These are phyloP conservation scores for Spinus olivaceus DNA, from an alignment of 2,797 vertebrate genomes.

Conservation along the genomic window DNA sequence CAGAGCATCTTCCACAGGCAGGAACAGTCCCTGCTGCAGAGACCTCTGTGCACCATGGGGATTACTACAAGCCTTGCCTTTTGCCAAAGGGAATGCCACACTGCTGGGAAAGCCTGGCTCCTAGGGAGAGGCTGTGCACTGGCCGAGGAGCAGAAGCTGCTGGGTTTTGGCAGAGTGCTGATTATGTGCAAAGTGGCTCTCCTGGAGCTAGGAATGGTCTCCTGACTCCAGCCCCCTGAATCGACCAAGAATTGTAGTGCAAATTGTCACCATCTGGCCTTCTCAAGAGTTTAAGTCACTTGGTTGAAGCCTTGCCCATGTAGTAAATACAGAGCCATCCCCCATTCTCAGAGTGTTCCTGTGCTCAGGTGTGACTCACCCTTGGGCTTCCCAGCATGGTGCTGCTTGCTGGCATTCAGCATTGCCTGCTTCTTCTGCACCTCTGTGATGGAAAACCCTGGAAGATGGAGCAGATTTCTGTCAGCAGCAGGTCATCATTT, in stretches of 20 bases:
- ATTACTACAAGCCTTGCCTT: not conserved
- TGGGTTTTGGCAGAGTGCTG: not conserved
- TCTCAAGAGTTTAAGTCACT: not conserved
- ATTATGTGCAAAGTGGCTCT: not conserved
- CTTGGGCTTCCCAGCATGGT: conserved; percentile 89
- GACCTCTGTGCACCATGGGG: not conserved
- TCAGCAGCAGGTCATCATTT: not conserved
- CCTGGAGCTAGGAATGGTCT: not conserved
- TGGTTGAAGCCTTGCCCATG: not conserved
- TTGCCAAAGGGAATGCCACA: not conserved
- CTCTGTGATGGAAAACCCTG: conserved; percentile 92
- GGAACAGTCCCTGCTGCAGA: not conserved
- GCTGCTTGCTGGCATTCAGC: conserved; percentile 90
- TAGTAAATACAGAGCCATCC: not conserved
- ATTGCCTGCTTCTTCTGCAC: conserved; percentile 95
- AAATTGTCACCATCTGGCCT: not conserved
- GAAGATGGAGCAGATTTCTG: not conserved
- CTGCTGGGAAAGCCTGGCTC: not conserved
- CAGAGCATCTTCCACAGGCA: not conserved
- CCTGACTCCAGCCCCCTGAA: not conserved
- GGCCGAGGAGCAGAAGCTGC: not conserved
- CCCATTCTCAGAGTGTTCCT: too few relatives aligned
- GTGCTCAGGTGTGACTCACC: conserved; percentile 69
- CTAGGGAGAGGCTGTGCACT: not conserved
- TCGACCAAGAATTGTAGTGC: not conserved